These are phyloP conservation scores for Magallana angulata DNA, from an alignment of 1,140 invertebrate species.

Conservation along the genomic window DNA sequence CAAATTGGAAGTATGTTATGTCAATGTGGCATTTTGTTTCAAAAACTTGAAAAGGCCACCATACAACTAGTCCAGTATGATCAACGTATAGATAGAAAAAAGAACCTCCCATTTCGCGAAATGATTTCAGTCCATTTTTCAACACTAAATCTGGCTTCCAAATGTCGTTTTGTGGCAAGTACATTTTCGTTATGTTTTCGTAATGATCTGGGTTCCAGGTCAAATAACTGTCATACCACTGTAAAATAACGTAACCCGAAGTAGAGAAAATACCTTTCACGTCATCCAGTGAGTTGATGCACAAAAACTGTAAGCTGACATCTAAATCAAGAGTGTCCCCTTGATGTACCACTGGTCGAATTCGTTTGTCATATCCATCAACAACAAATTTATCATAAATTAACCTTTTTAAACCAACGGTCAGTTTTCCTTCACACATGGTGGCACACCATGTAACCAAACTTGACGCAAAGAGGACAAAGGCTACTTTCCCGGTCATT, in stretches of 20 bases:
- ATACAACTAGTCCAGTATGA: not conserved
- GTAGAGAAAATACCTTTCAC: slow-evolving; percentile 12
- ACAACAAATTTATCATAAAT: slow-evolving; percentile 8
- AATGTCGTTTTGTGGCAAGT: slow-evolving; percentile 44
- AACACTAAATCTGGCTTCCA: slow-evolving; percentile 54
- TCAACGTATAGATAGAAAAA: slow-evolving; percentile 26
- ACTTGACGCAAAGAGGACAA: too few species aligned
- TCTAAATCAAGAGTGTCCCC: not conserved
- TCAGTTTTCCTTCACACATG: not conserved
- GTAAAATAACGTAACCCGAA: not conserved
- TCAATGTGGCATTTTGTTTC: slow-evolving; percentile 46
- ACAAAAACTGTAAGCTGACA: not conserved
- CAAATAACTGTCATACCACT: slow-evolving; percentile 30
- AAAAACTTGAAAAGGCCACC: slow-evolving; percentile 45
- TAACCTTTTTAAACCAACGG: slow-evolving; percentile 10
- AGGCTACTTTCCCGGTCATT: too few species aligned
- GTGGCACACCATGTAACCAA: too few species aligned
- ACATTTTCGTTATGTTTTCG: not conserved
- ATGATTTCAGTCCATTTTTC: slow-evolving; percentile 42
- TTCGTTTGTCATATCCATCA: slow-evolving; percentile 32
- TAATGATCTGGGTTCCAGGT: not conserved
- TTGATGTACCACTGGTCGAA: not conserved
- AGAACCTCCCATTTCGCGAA: slow-evolving; percentile 38
- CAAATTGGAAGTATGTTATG: slow-evolving; percentile 42
- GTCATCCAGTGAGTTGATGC: slow-evolving; percentile 18